These are phyloP conservation scores for Glaucopsyche alexis DNA, from an alignment of 2,888 invertebrate genomes.

Conservation along the genomic window DNA sequence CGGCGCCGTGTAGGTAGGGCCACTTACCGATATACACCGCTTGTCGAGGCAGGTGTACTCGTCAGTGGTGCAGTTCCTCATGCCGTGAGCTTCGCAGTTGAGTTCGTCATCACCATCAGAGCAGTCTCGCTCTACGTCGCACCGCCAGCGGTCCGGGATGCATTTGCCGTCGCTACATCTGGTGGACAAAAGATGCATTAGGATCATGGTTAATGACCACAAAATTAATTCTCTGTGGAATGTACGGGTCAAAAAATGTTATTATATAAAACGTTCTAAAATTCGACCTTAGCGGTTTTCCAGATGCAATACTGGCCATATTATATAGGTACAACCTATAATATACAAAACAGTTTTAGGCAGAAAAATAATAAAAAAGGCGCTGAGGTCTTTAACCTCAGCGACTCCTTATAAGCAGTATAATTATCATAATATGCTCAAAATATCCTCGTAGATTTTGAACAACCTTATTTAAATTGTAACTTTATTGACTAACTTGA, in stretches of 20 bases:
- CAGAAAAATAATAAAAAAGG: too few species aligned
- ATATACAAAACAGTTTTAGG: too few species aligned
- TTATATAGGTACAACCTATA: too few species aligned
- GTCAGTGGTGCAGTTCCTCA: conserved; percentile 84
- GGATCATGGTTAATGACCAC: not conserved
- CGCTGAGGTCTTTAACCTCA: too few species aligned
- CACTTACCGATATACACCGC: conserved; percentile 85
- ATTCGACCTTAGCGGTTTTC: too few species aligned
- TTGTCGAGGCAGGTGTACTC: conserved; percentile 87
- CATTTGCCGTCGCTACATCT: conserved; percentile 89
- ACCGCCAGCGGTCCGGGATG: conserved; percentile 87
- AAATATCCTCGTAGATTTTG: too few species aligned
- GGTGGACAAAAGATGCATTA: conserved; percentile 3
- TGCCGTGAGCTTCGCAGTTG: conserved; percentile 82
- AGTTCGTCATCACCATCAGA: conserved; percentile 88
- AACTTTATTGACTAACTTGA: conserved; percentile 75
- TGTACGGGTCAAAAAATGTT: not conserved
- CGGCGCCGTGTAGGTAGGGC: not conserved
- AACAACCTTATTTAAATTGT: too few species aligned
- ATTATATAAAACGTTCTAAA: too few species aligned
- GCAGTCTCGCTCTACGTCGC: conserved; percentile 90
- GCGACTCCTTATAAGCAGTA: too few species aligned
- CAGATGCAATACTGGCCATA: too few species aligned
- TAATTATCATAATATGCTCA: too few species aligned
- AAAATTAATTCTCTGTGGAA: too few species aligned